Conservation (phyloP, 92 coral and sea anemone species). For the Epizoanthus stellaris region DNA sequence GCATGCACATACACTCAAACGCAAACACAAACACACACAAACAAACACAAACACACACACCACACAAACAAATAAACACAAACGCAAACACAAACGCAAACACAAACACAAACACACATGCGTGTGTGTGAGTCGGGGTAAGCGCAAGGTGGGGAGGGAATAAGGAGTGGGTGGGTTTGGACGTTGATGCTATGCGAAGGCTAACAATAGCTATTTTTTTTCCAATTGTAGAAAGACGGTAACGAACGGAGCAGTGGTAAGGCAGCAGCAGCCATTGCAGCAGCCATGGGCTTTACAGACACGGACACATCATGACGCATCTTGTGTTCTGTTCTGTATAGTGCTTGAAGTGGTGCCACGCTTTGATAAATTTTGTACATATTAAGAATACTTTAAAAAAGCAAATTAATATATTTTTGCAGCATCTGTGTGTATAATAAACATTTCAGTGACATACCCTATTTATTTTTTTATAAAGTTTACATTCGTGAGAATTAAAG, state of each 20-base stretch:
- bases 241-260: slow-evolving; percentile 92
- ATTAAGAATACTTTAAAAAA: background rate
- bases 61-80: no score
- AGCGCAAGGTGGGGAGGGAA: background rate
- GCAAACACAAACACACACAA: no score
- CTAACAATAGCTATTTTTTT: background rate
- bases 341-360: background rate
- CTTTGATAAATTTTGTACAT: background rate
- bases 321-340: no score
- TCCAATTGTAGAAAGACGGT: slow-evolving; percentile 82
- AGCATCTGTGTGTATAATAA: no score
- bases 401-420: no score
- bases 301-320: slow-evolving; percentile 12
- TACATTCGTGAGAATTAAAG: no score
- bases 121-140: background rate
- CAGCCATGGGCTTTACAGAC: slow-evolving; percentile 78
- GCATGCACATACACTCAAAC: background rate
- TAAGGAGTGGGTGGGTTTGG: background rate
- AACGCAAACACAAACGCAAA: no score
- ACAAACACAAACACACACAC: no score
- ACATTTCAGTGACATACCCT: no score
- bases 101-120: no score
- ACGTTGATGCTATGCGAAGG: background rate
- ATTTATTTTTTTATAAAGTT: no score
- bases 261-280: slow-evolving; percentile 84